Percentiles rank a stretch among this genome's conserved stretches.
Conservation (phyloP, 2,113 vertebrate genomes). For the Oplegnathus fasciatus region DNA sequence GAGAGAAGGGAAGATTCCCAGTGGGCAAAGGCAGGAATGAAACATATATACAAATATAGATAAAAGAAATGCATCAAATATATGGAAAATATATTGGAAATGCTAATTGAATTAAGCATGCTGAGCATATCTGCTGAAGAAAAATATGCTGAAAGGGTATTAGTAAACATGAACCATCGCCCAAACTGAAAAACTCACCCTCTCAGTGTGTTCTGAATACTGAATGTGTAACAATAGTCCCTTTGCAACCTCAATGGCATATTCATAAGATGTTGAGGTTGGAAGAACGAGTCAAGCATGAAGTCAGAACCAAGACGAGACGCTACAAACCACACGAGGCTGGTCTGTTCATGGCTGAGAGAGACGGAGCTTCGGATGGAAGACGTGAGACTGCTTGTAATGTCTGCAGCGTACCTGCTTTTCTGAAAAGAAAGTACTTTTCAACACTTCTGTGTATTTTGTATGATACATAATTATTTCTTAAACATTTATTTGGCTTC, state of each 20-base stretch:
- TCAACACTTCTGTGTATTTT: no score
- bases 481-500: neutral
- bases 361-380: neutral
- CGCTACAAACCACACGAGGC: neutral
- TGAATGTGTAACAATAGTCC: slow-evolving; percentile 4
- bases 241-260: neutral
- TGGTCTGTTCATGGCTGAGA: neutral
- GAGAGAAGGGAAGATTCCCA: neutral
- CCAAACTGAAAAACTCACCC: neutral
- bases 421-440: neutral
- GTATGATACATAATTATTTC: neutral
- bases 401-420: neutral
- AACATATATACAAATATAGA: neutral
- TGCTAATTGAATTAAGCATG: slow-evolving; percentile 1
- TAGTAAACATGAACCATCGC: neutral
- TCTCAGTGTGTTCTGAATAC: neutral
- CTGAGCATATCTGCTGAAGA: neutral
- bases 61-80: no score
- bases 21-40: neutral
- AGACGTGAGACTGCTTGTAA: neutral
- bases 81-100: neutral
- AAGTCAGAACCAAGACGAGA: slow-evolving; percentile 1
- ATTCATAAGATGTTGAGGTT: slow-evolving; percentile 9
- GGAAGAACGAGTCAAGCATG: neutral
- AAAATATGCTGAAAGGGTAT: neutral